phyloP scores from a whole-genome alignment of 2,888 invertebrate species.

The Drosophila neonasuta region DNA sequence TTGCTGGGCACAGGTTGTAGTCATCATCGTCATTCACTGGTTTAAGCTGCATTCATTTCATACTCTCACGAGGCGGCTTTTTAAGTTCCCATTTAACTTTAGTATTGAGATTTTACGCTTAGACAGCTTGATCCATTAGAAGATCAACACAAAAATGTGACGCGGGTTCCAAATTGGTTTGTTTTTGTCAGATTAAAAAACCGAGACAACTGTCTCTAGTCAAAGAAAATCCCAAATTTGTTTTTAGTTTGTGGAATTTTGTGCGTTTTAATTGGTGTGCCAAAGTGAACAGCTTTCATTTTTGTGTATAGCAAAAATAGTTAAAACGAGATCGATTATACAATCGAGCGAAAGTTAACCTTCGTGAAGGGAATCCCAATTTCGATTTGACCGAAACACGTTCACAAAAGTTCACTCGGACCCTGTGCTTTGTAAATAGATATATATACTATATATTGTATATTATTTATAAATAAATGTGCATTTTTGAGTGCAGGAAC shows the following conservation, averaged over 20 bases:
- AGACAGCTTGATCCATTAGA: slow-evolving; percentile 30
- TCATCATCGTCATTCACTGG: slow-evolving; percentile 15
- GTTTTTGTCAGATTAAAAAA: slow-evolving; percentile 48
- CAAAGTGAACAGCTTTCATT: slow-evolving; percentile 36
- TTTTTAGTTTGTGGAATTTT: slow-evolving; percentile 45
- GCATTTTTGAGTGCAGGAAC: slow-evolving; percentile 68
- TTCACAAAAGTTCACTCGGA: slow-evolving; percentile 24
- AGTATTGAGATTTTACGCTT: slow-evolving; percentile 65
- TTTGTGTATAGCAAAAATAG: slow-evolving; percentile 1
- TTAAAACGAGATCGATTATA: slow-evolving; percentile 11
- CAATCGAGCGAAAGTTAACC: slow-evolving; percentile 7
- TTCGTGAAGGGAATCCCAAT: slow-evolving; percentile 33
- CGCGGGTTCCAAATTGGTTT: slow-evolving; percentile 42
- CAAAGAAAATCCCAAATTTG: slow-evolving; percentile 56
- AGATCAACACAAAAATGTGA: slow-evolving; percentile 23
- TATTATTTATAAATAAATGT: slow-evolving; percentile 49
- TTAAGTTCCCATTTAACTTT: slow-evolving; percentile 19
- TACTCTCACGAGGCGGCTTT: slow-evolving; percentile 38
- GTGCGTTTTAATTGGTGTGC: slow-evolving; percentile 65
- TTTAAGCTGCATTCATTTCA: slow-evolving; percentile 23
- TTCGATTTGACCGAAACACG: slow-evolving; percentile 36
- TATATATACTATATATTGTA: slow-evolving; percentile 18
- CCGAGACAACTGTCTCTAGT: slow-evolving; percentile 34
- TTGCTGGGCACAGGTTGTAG: slow-evolving; percentile 12
- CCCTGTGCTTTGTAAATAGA: slow-evolving; percentile 59